phyloP scores from a whole-genome alignment of 92 coral and sea anemone species.

The Micromussa lordhowensis region DNA sequence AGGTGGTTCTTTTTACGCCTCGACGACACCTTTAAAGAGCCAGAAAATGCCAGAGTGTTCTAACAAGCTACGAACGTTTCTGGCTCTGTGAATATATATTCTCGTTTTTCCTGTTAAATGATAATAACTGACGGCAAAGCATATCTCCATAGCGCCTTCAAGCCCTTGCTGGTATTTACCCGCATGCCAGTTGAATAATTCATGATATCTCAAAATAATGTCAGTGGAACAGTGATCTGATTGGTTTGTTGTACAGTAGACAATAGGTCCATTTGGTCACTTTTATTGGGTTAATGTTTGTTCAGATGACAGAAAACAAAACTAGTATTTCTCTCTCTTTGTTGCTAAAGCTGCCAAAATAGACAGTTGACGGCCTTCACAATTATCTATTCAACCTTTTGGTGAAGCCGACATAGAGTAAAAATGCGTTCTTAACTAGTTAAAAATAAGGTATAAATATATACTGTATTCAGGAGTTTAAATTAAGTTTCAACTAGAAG shows the following conservation, averaged over 20 bases:
- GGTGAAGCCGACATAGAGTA: not conserved
- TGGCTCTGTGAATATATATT: constrained; percentile 1
- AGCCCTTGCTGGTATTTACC: constrained; percentile 69
- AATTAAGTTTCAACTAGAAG: not conserved
- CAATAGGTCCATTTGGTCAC: not conserved
- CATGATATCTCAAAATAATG: constrained; percentile 25
- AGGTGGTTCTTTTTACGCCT: not conserved
- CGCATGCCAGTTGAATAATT: constrained; percentile 75
- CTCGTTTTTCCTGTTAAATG: constrained; percentile 6
- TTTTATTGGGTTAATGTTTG: constrained; percentile 24
- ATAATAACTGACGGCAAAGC: constrained; percentile 13
- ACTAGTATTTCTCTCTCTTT: not conserved
- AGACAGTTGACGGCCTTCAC: not conserved
- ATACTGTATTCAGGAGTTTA: not conserved
- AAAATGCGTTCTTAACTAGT: not conserved
- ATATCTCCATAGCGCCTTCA: constrained; percentile 86
- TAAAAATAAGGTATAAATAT: not conserved
- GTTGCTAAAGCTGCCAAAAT: not conserved
- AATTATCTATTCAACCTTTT: not conserved
- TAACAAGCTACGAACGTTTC: not conserved
- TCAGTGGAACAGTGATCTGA: constrained; percentile 24
- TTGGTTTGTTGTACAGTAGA: constrained; percentile 38
- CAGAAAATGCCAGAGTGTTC: not conserved
- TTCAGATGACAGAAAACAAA: constrained; percentile 11
- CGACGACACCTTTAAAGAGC: not conserved